Conservation (phyloP, 2,113 vertebrate species). For the Malurus cyaneus region DNA sequence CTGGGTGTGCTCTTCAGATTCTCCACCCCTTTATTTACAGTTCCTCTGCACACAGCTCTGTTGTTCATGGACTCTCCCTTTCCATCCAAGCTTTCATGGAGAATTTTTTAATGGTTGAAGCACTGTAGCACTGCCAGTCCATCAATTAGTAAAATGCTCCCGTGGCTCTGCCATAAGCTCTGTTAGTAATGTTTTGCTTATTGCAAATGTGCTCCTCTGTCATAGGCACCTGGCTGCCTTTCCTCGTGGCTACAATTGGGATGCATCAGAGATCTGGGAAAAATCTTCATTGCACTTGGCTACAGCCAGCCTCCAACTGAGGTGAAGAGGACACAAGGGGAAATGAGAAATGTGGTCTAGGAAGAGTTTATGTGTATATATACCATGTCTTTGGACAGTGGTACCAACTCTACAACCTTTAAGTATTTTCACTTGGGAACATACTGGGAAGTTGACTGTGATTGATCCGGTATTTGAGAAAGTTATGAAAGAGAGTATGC, state of each 20-base stretch:
- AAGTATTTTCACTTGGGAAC: background rate
- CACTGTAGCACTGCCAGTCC: background rate
- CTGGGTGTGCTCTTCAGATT: background rate
- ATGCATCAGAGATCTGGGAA: background rate
- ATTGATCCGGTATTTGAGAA: conserved; percentile 24
- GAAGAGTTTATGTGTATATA: background rate
- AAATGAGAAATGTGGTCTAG: background rate
- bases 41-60: background rate
- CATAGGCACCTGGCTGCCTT: background rate
- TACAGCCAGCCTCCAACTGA: background rate
- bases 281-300: background rate
- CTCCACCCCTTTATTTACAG: background rate
- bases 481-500: background rate
- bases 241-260: background rate
- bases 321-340: background rate
- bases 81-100: background rate
- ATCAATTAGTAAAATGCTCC: background rate
- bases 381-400: background rate
- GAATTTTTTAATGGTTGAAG: background rate
- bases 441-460: background rate
- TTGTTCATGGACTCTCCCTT: background rate
- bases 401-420: background rate
- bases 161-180: background rate
- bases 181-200: background rate
- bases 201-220: background rate